These are phyloP conservation scores for Gibbula magus DNA, from an alignment of 2,888 invertebrate species.

Conservation along the genomic window DNA sequence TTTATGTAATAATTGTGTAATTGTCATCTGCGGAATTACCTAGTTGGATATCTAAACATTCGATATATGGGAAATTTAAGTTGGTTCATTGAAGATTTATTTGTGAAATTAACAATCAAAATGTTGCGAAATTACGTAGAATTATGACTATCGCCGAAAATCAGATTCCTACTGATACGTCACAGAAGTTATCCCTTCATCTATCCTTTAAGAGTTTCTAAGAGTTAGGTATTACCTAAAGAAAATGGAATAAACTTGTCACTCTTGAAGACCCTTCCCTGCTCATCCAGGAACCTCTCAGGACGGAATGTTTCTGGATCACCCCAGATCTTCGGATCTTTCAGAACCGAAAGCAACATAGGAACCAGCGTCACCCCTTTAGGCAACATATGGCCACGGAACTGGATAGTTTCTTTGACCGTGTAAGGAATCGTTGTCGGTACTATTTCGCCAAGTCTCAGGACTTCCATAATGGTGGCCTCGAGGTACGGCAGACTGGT, in stretches of 20 bases:
- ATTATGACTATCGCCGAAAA: too few relatives aligned
- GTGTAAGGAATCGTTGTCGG: slow-evolving; percentile 52
- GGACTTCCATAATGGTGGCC: slow-evolving; percentile 63
- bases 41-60: too few relatives aligned
- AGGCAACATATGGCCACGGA: slow-evolving; percentile 64
- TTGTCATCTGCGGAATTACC: too few relatives aligned
- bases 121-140: too few relatives aligned
- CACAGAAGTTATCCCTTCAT: too few relatives aligned
- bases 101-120: too few relatives aligned
- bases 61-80: too few relatives aligned
- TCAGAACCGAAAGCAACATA: slow-evolving; percentile 56
- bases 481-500: slow-evolving; percentile 52
- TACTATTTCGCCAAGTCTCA: slow-evolving; percentile 55
- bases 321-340: slow-evolving; percentile 47
- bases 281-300: slow-evolving; percentile 52
- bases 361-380: slow-evolving; percentile 48
- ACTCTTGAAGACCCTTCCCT: slow-evolving; percentile 29
- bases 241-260: slow-evolving; percentile 42
- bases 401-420: slow-evolving; percentile 48
- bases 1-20: too few relatives aligned
- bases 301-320: slow-evolving; percentile 55
- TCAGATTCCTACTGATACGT: too few relatives aligned
- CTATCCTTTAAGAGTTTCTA: too few relatives aligned
- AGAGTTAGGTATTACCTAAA: background rate
- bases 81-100: too few relatives aligned